Evolutionary conservation across 2,113 vertebrate species (phyloP).

Genomic region (Corapipo altera): DNA sequence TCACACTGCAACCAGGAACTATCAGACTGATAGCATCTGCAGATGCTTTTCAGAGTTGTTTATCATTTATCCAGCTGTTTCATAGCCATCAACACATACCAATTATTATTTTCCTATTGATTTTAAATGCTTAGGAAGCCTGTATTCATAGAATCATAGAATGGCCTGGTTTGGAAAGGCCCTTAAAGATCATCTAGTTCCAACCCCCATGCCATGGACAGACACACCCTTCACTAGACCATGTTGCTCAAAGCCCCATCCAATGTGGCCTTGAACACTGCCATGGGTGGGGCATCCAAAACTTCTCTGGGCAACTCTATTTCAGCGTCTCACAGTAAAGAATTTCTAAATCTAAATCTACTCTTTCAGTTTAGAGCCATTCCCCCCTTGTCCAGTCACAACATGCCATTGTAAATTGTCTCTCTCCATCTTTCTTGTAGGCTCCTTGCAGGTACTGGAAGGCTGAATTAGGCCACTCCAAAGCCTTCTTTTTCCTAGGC

Average conservation of each 20-base stretch:
- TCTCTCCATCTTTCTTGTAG: not conserved
- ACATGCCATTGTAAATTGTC: not conserved
- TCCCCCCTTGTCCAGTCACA: not conserved
- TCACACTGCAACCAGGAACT: not conserved
- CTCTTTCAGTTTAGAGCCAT: not conserved
- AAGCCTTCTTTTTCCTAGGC: not conserved
- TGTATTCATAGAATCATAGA: not conserved
- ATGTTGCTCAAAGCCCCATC: not conserved
- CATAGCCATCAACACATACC: not conserved
- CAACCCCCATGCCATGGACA: not conserved
- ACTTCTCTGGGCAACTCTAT: not conserved
- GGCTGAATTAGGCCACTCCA: not conserved
- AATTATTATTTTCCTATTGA: not conserved
- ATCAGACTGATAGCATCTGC: not conserved
- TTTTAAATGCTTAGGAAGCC: not conserved
- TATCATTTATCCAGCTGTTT: not conserved
- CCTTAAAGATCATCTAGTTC: not conserved
- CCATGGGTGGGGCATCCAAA: not conserved
- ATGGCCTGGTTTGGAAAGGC: not conserved
- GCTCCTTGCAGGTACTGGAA: not conserved
- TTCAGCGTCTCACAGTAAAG: not conserved
- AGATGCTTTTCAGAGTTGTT: not conserved
- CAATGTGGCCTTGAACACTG: not conserved
- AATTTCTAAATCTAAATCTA: not conserved
- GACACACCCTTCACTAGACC: not conserved